Percentiles rank a stretch among this genome's conserved stretches.
These are phyloP conservation scores for Dendroctonus ponderosae DNA, from an alignment of 1,140 invertebrate species.

Conservation along the genomic window DNA sequence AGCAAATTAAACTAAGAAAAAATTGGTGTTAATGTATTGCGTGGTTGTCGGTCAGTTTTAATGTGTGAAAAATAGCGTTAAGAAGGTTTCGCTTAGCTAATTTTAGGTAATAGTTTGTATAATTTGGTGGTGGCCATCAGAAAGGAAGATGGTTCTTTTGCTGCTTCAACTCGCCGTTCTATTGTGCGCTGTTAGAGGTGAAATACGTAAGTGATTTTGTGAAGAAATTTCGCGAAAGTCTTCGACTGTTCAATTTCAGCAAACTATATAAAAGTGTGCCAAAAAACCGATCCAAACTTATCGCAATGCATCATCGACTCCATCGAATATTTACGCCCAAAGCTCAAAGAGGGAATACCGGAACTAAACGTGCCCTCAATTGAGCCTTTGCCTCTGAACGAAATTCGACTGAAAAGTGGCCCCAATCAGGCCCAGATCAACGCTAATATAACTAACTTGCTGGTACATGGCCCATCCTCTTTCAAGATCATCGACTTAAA, in stretches of 20 bases:
- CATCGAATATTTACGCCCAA: slow-evolving; percentile 59
- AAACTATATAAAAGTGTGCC: slow-evolving; percentile 66
- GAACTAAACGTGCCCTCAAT: slow-evolving; percentile 65
- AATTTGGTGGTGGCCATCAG: no score
- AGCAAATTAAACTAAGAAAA: no score
- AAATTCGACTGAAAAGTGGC: slow-evolving; percentile 48
- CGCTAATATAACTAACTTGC: slow-evolving; percentile 46
- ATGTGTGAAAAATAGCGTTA: no score
- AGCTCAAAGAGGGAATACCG: slow-evolving; percentile 63
- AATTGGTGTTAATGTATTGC: no score
- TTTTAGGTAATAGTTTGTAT: no score
- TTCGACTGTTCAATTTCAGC: slow-evolving; percentile 51
- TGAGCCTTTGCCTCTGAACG: slow-evolving; percentile 62
- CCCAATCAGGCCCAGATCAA: slow-evolving; percentile 41
- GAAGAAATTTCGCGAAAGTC: background rate
- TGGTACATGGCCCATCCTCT: slow-evolving; percentile 43
- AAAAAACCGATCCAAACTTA: slow-evolving; percentile 61
- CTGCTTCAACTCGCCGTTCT: no score
- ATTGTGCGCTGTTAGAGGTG: no score
- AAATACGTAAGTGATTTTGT: background rate
- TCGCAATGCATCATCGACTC: slow-evolving; percentile 65
- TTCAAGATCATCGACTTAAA: slow-evolving; percentile 44
- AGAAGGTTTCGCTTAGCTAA: no score
- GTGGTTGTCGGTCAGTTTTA: no score
- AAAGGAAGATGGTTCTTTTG: no score